Conservation (phyloP, 2,888 invertebrate species). For the Cloeon dipterum region DNA sequence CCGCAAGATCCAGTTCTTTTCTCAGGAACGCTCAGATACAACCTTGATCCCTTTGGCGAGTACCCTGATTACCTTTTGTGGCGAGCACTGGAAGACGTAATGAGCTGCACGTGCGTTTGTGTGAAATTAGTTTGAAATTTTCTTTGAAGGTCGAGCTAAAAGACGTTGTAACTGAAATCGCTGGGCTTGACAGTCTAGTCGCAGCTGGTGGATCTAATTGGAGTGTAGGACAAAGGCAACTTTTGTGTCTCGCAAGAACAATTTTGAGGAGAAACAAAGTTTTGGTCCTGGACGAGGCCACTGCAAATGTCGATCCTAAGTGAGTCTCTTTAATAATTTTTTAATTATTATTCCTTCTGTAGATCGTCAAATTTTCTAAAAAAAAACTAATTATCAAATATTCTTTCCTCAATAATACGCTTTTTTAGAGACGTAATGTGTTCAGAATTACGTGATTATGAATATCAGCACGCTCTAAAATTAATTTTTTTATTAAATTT, state of each 20-base stretch:
- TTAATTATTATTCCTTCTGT: no score
- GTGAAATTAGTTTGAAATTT: no score
- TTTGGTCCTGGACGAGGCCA: conserved; percentile 38
- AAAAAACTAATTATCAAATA: no score
- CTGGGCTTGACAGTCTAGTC: conserved; percentile 39
- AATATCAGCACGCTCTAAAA: no score
- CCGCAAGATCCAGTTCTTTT: conserved; percentile 70
- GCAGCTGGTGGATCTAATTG: conserved; percentile 41
- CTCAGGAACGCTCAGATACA: conserved; percentile 66
- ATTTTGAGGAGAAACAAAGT: conserved; percentile 31
- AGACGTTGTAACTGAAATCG: conserved; percentile 31
- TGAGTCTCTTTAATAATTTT: no score
- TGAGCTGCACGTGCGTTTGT: conserved; percentile 10
- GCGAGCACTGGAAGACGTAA: conserved; percentile 62
- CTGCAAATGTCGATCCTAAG: conserved; percentile 37
- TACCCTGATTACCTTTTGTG: conserved; percentile 60
- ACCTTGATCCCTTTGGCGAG: conserved; percentile 72
- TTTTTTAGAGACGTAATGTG: no score
- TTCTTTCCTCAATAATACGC: no score
- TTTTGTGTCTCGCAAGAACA: conserved; percentile 39
- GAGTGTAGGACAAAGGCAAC: conserved; percentile 39
- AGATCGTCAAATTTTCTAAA: no score
- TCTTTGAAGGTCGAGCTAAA: conserved; percentile 31
- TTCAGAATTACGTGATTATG: no score
- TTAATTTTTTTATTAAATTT: no score